These are phyloP conservation scores for Aphrophora alni DNA, from an alignment of 2,888 invertebrate genomes.

Conservation along the genomic window DNA sequence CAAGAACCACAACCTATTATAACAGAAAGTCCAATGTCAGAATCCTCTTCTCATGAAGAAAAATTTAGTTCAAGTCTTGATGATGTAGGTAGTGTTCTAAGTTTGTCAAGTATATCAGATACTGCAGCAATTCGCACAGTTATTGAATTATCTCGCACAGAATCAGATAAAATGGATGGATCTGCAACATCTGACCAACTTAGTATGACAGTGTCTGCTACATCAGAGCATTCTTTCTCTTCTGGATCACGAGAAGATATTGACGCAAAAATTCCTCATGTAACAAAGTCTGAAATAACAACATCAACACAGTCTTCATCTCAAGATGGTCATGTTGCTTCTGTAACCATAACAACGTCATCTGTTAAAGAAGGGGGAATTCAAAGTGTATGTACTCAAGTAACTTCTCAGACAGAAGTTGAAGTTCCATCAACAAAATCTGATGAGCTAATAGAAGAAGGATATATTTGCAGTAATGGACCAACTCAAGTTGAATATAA, in stretches of 20 bases:
- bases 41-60: conserved; percentile 58
- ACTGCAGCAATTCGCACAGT: conserved; percentile 58
- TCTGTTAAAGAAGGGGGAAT: conserved; percentile 60
- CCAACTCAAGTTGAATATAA: conserved; percentile 62
- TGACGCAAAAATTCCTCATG: conserved; percentile 39
- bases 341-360: conserved; percentile 62
- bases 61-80: conserved; percentile 65
- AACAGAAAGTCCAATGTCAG: conserved; percentile 61
- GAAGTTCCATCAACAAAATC: conserved; percentile 46
- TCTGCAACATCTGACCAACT: conserved; percentile 53
- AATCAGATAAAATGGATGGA: conserved; percentile 58
- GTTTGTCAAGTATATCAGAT: conserved; percentile 66
- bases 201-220: conserved; percentile 58
- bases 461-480: conserved; percentile 56
- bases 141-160: conserved; percentile 58
- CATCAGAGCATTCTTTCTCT: conserved; percentile 58
- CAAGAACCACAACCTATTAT: conserved; percentile 60
- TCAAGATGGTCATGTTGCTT: conserved; percentile 55
- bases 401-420: conserved; percentile 59
- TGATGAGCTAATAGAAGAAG: conserved; percentile 38
- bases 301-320: conserved; percentile 55
- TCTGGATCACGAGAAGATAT: conserved; percentile 54
- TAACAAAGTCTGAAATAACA: conserved; percentile 55
- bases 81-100: conserved; percentile 63
- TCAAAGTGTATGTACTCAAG: conserved; percentile 63